These are phyloP conservation scores for Eretmochelys imbricata DNA, from an alignment of 2,113 vertebrate species.

Conservation along the genomic window DNA sequence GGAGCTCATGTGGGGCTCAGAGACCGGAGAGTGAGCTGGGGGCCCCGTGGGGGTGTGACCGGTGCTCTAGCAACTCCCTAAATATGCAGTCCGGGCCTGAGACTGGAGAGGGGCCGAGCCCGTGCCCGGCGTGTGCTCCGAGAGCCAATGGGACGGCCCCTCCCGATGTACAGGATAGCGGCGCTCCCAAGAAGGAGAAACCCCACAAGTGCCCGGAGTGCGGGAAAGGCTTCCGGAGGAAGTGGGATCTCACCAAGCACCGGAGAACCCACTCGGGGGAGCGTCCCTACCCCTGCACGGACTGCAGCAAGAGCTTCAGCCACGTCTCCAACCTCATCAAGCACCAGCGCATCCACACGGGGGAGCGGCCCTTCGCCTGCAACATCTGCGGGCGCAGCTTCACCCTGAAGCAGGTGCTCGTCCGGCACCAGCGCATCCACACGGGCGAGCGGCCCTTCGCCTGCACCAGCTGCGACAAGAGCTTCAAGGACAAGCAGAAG, in stretches of 20 bases:
- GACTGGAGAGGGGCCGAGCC: background rate
- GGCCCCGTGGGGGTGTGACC: background rate
- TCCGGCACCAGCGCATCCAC: slow-evolving; percentile 69
- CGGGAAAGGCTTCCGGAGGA: slow-evolving; percentile 68
- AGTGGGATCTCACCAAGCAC: slow-evolving; percentile 79
- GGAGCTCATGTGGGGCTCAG: background rate
- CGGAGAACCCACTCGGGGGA: slow-evolving; percentile 70
- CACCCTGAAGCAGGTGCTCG: slow-evolving; percentile 68
- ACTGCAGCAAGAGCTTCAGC: slow-evolving; percentile 73
- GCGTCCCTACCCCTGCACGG: slow-evolving; percentile 74
- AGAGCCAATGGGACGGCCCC: background rate
- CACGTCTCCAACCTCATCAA: slow-evolving; percentile 67
- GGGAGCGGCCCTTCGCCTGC: slow-evolving; percentile 44
- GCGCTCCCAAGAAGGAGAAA: slow-evolving; percentile 56
- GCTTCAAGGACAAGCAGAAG: slow-evolving; percentile 66
- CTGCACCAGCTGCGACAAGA: slow-evolving; percentile 13
- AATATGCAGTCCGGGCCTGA: background rate
- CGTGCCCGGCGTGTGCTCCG: background rate
- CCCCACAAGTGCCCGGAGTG: slow-evolving; percentile 69
- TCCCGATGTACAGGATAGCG: background rate
- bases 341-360: slow-evolving; percentile 63
- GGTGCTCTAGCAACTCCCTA: background rate
- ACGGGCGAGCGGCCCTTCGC: slow-evolving; percentile 82
- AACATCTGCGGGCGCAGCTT: slow-evolving; percentile 52
- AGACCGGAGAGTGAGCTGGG: background rate